Conservation (phyloP, 2,797 vertebrate genomes). For the Catharus ustulatus region DNA sequence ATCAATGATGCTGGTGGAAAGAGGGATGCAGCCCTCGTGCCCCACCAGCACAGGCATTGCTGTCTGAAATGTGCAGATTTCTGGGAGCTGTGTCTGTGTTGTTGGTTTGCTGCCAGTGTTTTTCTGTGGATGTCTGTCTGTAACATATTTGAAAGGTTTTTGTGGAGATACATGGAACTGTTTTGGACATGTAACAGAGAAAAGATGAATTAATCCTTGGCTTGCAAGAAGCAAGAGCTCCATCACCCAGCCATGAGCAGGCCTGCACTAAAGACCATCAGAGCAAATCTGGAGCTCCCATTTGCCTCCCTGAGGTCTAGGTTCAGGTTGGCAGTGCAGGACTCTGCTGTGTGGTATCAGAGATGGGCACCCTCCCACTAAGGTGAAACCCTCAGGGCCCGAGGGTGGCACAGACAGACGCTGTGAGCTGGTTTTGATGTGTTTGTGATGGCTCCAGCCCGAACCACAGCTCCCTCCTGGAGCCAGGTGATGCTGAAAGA, state of each 20-base stretch:
- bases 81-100: not conserved
- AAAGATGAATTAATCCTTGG: not conserved
- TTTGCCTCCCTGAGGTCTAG: not conserved
- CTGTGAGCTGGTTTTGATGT: not conserved
- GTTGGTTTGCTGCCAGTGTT: not conserved
- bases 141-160: not conserved
- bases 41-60: not conserved
- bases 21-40: not conserved
- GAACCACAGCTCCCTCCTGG: rapidly evolving
- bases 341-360: not conserved
- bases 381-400: not conserved
- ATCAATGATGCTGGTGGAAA: not conserved
- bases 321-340: not conserved
- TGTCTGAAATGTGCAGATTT: not conserved
- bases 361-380: not conserved
- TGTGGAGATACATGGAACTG: not conserved
- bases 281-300: not conserved
- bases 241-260: not conserved
- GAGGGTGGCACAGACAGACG: rapidly evolving
- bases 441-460: not conserved
- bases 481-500: not conserved
- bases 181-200: not conserved
- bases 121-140: not conserved
- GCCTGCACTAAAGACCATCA: not conserved
- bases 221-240: not conserved